phyloP scores from a whole-genome alignment of 2,797 vertebrate species.

The Phrynocephalus vlangalii region DNA sequence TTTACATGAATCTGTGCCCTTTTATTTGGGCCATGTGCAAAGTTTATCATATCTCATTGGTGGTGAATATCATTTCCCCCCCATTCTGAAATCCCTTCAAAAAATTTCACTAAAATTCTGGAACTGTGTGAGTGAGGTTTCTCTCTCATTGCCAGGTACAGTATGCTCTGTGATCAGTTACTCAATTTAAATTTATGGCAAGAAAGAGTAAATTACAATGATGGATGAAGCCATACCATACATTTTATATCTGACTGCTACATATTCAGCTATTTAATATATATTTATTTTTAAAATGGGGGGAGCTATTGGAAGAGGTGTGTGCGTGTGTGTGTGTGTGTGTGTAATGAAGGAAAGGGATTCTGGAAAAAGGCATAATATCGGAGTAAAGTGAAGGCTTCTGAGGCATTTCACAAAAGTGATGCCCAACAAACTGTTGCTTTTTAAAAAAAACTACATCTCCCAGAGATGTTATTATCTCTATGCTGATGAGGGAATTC shows the following conservation, averaged over 20 bases:
- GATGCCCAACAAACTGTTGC: too few species aligned
- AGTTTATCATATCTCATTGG: background rate
- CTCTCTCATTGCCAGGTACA: background rate
- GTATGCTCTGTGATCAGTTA: background rate
- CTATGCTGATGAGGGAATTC: too few species aligned
- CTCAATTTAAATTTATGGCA: background rate
- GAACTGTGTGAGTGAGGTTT: background rate
- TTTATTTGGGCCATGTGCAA: background rate
- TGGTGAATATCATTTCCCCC: background rate
- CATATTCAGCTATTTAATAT: background rate
- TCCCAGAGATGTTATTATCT: too few species aligned
- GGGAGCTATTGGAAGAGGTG: background rate
- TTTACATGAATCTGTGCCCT: background rate
- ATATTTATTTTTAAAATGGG: background rate
- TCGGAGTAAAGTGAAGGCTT: background rate
- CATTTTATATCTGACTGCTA: background rate
- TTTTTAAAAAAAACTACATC: too few species aligned
- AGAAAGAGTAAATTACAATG: conserved; percentile 7
- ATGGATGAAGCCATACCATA: rapidly evolving
- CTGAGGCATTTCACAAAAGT: background rate
- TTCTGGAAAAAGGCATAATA: background rate
- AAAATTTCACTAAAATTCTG: background rate
- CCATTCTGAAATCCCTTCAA: background rate
- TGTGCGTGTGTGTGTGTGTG: background rate
- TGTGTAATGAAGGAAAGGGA: background rate